These are phyloP conservation scores for Mergus octosetaceus DNA, from an alignment of 2,797 vertebrate genomes.

Conservation along the genomic window DNA sequence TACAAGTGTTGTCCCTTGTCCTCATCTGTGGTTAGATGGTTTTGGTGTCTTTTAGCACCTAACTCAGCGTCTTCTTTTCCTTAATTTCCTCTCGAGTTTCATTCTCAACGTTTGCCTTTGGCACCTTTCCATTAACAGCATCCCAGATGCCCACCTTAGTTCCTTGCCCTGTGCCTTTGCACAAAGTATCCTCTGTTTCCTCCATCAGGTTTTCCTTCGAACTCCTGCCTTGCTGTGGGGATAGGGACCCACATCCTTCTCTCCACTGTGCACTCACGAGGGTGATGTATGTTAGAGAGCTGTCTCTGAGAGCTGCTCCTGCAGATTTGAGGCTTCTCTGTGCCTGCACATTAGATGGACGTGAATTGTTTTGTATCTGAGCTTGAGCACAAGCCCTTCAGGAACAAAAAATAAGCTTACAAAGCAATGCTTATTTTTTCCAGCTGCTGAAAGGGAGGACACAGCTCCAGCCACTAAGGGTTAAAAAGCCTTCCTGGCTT, in stretches of 20 bases:
- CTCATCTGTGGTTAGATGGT: not conserved
- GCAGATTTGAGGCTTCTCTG: not conserved
- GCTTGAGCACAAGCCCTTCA: not conserved
- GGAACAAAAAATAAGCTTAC: not conserved
- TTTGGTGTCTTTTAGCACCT: not conserved
- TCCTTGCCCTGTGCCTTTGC: not conserved
- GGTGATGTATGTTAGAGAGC: not conserved
- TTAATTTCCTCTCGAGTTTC: not conserved
- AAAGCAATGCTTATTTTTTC: not conserved
- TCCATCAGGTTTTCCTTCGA: not conserved
- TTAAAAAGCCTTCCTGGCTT: not conserved
- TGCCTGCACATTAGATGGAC: not conserved
- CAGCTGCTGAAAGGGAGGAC: not conserved
- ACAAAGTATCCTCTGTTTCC: not conserved
- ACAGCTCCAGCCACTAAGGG: not conserved
- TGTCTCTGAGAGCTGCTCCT: not conserved
- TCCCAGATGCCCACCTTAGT: not conserved
- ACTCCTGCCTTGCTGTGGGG: not conserved
- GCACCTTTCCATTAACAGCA: not conserved
- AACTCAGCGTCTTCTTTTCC: not conserved
- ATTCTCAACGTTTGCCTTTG: not conserved
- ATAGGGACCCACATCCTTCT: not conserved
- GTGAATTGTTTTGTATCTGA: not conserved
- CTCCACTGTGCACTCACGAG: rapidly evolving
- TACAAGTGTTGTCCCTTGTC: not conserved